Evolutionary conservation across 2,113 vertebrate genomes (phyloP).

Genomic region (Bufo bufo): DNA sequence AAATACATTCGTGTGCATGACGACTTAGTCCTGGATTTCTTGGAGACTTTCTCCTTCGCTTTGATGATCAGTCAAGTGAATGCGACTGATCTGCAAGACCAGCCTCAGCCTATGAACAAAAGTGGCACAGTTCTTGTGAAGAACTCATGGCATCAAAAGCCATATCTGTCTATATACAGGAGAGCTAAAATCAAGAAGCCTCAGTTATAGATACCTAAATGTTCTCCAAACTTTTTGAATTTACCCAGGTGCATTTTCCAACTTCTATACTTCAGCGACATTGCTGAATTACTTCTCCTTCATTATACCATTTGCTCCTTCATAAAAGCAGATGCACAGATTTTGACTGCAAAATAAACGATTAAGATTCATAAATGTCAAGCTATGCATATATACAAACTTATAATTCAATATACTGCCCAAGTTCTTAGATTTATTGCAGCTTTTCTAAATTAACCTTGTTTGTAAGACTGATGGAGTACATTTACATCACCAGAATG

Average conservation of each 20-base stretch:
- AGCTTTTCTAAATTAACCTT: conserved; percentile 15
- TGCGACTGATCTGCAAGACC: neutral
- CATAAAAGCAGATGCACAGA: neutral
- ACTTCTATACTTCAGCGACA: neutral
- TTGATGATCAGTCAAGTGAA: neutral
- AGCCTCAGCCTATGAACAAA: neutral
- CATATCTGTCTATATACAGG: no score
- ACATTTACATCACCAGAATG: conserved; percentile 29
- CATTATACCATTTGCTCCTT: neutral
- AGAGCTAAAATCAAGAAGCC: no score
- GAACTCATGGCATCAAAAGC: neutral
- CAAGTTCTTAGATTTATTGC: conserved; percentile 4
- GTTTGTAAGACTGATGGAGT: conserved; percentile 23
- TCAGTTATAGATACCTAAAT: no score
- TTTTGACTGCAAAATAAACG: neutral
- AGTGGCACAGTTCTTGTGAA: neutral
- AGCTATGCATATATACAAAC: conserved; percentile 4
- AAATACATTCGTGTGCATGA: no score
- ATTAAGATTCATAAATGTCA: conserved; percentile 12
- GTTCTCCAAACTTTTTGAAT: neutral
- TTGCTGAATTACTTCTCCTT: neutral
- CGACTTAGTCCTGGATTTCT: no score
- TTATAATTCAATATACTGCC: neutral
- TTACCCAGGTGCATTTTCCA: neutral
- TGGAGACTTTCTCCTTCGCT: no score